A percentile compares a stretch with the other conserved stretches of the same genome.
Evolutionary conservation across 2,113 vertebrate genomes (phyloP).

Genomic region (Tylochromis polylepis): DNA sequence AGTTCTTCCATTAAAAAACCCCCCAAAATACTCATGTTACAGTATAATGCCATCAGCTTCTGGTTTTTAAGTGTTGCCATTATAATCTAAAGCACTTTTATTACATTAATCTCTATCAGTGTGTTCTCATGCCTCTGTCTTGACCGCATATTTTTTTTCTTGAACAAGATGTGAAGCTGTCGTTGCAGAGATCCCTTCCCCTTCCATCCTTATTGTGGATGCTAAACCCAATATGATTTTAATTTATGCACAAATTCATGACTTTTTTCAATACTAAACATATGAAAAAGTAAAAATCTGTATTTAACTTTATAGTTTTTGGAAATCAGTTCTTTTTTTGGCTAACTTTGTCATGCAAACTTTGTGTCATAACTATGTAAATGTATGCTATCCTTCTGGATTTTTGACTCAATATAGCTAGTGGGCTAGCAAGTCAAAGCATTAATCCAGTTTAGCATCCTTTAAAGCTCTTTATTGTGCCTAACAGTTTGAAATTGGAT

Average conservation of each 20-base stretch:
- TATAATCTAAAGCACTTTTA: background rate
- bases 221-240: background rate
- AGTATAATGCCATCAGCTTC: background rate
- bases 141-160: background rate
- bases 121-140: background rate
- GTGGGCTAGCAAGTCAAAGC: background rate
- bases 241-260: background rate
- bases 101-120: background rate
- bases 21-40: background rate
- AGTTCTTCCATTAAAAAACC: background rate
- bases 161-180: background rate
- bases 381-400: background rate
- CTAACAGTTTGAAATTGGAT: background rate
- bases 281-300: background rate
- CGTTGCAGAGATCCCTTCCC: background rate
- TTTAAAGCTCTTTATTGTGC: slow-evolving; percentile 1
- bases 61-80: background rate
- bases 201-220: background rate
- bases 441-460: background rate
- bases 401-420: background rate
- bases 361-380: background rate
- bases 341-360: background rate
- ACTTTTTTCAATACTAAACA: background rate
- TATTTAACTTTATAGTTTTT: background rate
- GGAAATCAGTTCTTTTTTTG: background rate